These are phyloP conservation scores for Neolamprologus modestus DNA, from an alignment of 2,113 vertebrate genomes.

Conservation along the genomic window DNA sequence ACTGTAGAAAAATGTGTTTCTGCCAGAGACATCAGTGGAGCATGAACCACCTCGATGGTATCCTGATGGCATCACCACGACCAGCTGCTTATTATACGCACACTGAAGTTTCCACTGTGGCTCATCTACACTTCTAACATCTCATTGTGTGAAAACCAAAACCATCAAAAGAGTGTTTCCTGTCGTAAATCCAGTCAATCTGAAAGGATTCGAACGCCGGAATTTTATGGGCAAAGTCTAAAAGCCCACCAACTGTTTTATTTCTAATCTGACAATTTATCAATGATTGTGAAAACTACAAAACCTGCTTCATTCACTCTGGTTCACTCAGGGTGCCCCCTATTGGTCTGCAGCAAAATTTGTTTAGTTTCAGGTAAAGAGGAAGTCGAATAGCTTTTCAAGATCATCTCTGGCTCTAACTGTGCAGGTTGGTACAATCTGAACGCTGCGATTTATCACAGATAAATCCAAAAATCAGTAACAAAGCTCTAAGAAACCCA, in stretches of 20 bases:
- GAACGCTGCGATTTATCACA: background rate
- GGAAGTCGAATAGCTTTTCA: background rate
- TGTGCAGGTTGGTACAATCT: background rate
- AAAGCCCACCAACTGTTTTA: background rate
- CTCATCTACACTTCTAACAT: background rate
- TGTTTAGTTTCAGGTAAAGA: background rate
- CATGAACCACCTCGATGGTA: accelerated
- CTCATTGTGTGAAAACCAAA: accelerated
- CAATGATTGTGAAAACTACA: background rate
- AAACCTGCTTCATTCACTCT: background rate
- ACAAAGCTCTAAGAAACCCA: background rate
- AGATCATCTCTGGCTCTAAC: background rate
- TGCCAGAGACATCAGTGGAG: background rate
- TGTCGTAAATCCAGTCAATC: background rate
- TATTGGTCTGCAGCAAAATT: background rate
- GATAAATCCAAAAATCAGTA: background rate
- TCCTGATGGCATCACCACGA: background rate
- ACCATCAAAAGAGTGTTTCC: background rate
- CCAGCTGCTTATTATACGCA: background rate
- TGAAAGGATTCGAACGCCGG: accelerated
- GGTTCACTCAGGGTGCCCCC: background rate
- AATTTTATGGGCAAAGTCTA: background rate
- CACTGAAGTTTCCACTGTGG: background rate
- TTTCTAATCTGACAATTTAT: background rate
- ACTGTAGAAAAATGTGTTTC: accelerated